A percentile compares a stretch with the other conserved stretches of the same genome.
phyloP scores from a whole-genome alignment of 2,797 vertebrate species.

The Sebastes reedi region DNA sequence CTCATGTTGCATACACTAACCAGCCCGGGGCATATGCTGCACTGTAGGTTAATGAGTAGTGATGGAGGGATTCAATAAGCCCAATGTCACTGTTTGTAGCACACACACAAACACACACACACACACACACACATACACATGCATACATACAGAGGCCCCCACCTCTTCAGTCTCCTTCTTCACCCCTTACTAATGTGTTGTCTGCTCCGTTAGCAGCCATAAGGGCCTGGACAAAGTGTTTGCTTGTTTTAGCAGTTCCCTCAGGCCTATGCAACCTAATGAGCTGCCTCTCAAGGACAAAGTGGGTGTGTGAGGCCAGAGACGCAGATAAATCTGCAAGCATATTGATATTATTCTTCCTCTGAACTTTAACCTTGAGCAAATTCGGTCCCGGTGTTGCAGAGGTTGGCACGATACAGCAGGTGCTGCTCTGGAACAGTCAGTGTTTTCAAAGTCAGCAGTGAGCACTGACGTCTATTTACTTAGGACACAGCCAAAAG shows the following conservation, averaged over 20 bases:
- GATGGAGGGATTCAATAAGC: conserved; percentile 57
- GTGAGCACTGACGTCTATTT: not conserved
- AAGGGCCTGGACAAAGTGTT: conserved; percentile 69
- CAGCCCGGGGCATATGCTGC: conserved; percentile 25
- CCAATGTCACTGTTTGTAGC: conserved; percentile 6
- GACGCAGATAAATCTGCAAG: conserved; percentile 16
- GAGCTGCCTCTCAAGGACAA: conserved; percentile 73
- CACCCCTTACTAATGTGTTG: conserved; percentile 61
- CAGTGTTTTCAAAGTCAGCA: conserved; percentile 11
- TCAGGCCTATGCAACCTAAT: conserved; percentile 66
- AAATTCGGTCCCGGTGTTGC: not conserved
- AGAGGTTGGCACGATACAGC: not conserved
- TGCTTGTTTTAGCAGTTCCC: conserved; percentile 72
- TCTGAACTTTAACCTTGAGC: conserved; percentile 28
- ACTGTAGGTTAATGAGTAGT: conserved; percentile 64
- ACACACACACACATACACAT: no score
- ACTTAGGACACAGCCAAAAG: not conserved
- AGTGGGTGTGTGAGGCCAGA: conserved; percentile 7
- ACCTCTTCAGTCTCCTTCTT: conserved; percentile 54
- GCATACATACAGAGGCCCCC: not conserved
- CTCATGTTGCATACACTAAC: conserved; percentile 54
- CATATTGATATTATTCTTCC: not conserved
- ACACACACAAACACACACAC: not conserved
- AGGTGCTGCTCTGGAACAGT: not conserved
- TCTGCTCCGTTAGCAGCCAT: conserved; percentile 52